Percentiles rank a stretch among this genome's conserved stretches.
phyloP scores from a whole-genome alignment of 2,797 vertebrate species.

The Hippocampus kuda region DNA sequence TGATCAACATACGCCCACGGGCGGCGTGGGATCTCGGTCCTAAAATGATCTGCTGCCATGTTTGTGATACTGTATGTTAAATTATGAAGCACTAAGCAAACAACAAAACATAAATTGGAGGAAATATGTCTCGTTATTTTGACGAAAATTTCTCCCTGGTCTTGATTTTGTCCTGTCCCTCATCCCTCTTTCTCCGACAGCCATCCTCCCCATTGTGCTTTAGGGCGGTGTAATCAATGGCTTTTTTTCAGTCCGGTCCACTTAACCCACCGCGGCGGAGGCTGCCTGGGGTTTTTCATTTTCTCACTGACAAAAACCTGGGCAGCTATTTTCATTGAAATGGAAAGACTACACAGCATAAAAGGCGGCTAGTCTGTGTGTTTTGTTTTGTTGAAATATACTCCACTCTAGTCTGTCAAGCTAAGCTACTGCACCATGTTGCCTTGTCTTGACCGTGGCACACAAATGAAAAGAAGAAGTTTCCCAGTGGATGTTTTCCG shows the following conservation, averaged over 20 bases:
- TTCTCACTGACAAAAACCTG: conserved; percentile 59
- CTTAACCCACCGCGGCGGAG: conserved; percentile 41
- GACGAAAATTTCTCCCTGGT: conserved; percentile 4
- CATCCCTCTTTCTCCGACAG: conserved; percentile 34
- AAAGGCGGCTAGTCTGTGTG: neutral
- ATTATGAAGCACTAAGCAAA: neutral
- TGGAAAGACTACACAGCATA: conserved; percentile 20
- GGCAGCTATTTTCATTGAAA: conserved; percentile 11
- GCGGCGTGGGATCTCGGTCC: conserved; percentile 2
- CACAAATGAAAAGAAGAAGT: conserved; percentile 8
- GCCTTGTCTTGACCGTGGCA: conserved; percentile 15
- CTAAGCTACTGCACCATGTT: neutral
- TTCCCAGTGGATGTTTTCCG: conserved; percentile 15
- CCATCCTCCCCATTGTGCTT: conserved; percentile 49
- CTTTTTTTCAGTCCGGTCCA: conserved; percentile 32
- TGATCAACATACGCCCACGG: conserved; percentile 40
- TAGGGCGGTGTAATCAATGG: conserved; percentile 55
- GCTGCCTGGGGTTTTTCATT: conserved; percentile 51
- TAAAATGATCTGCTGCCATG: neutral
- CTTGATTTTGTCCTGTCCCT: conserved; percentile 11
- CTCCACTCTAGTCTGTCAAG: neutral
- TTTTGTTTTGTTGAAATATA: neutral
- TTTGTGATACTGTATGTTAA: conserved; percentile 22
- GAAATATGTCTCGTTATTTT: neutral
- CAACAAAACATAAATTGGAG: neutral